phyloP scores from a whole-genome alignment of 2,888 invertebrate species.

The Brachypterus glaber region DNA sequence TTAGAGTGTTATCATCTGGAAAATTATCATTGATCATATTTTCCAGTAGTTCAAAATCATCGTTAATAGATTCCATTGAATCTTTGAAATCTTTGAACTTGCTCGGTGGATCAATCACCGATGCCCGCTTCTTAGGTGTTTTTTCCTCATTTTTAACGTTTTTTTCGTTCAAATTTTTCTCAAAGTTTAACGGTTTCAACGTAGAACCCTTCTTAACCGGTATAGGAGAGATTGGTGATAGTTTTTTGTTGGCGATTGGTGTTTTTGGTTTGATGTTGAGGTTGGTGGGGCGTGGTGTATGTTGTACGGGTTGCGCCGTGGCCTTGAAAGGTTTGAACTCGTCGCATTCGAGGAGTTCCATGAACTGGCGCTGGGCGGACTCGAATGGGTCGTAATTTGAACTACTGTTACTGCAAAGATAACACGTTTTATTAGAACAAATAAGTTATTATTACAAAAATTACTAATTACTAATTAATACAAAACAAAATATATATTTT shows the following conservation, averaged over 20 bases:
- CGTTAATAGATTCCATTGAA: conserved; percentile 23
- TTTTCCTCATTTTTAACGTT: conserved; percentile 15
- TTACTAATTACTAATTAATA: too few species aligned
- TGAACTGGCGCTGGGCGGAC: conserved; percentile 72
- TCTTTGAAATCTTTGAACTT: conserved; percentile 40
- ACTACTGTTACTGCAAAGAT: conserved; percentile 13
- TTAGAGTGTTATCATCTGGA: conserved; percentile 14
- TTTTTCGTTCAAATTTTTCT: conserved; percentile 16
- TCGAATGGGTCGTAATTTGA: conserved; percentile 67
- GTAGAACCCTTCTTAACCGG: conserved; percentile 2
- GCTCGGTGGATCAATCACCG: conserved; percentile 40
- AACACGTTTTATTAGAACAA: not conserved
- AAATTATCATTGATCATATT: conserved; percentile 33
- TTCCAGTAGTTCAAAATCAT: conserved; percentile 37
- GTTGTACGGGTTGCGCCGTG: conserved; percentile 25
- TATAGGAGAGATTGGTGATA: conserved; percentile 15
- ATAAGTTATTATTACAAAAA: too few species aligned
- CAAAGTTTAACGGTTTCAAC: conserved; percentile 9
- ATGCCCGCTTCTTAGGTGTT: conserved; percentile 29
- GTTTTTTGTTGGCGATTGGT: conserved; percentile 12
- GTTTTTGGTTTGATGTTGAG: conserved; percentile 28
- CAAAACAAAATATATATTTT: too few species aligned
- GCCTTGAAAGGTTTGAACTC: conserved; percentile 41
- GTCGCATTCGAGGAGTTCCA: conserved; percentile 65
- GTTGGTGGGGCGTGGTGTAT: conserved; percentile 35